These are phyloP conservation scores for Typhlichthys eigenmanni DNA, from an alignment of 2,797 vertebrate genomes.

Conservation along the genomic window DNA sequence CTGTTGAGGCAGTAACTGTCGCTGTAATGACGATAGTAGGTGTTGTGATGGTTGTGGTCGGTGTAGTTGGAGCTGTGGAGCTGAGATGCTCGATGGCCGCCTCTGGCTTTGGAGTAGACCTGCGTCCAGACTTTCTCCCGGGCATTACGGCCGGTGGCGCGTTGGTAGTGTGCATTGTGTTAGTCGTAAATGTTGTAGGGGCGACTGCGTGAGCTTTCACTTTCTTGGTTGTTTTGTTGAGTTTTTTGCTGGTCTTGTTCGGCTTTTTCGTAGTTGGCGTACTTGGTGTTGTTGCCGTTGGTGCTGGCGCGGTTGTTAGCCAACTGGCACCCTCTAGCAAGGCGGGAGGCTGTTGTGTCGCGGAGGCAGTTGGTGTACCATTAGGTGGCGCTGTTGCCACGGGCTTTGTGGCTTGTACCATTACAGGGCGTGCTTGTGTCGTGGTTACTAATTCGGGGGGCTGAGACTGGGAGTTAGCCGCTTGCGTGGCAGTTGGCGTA, in stretches of 20 bases:
- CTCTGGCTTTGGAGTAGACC: slow-evolving; percentile 27
- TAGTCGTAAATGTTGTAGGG: slow-evolving; percentile 3
- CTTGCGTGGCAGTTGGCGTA: slow-evolving; percentile 17
- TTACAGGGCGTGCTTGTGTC: slow-evolving; percentile 32
- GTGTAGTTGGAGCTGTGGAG: background rate
- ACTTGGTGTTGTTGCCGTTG: background rate
- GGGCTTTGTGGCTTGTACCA: slow-evolving; percentile 19
- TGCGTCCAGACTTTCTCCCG: slow-evolving; percentile 15
- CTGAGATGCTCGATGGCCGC: slow-evolving; percentile 6
- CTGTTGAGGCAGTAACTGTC: background rate
- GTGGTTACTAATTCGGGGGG: slow-evolving; percentile 23
- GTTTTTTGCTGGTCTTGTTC: slow-evolving; percentile 58
- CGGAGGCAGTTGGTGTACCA: background rate
- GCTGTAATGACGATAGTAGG: slow-evolving; percentile 24
- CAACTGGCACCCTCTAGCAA: background rate
- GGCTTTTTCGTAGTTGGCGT: slow-evolving; percentile 18
- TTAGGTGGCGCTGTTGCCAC: slow-evolving; percentile 13
- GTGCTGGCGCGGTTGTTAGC: background rate
- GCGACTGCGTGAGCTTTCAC: slow-evolving; percentile 45
- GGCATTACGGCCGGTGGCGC: slow-evolving; percentile 15
- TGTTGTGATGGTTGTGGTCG: background rate
- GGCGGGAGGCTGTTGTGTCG: slow-evolving; percentile 2
- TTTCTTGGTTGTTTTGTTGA: slow-evolving; percentile 60
- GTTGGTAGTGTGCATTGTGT: slow-evolving; percentile 13
- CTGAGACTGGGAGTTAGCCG: slow-evolving; percentile 5